Base-by-base conservation (phyloP, 2,888 invertebrate genomes). In the Dryadula phaetusa region DNA sequence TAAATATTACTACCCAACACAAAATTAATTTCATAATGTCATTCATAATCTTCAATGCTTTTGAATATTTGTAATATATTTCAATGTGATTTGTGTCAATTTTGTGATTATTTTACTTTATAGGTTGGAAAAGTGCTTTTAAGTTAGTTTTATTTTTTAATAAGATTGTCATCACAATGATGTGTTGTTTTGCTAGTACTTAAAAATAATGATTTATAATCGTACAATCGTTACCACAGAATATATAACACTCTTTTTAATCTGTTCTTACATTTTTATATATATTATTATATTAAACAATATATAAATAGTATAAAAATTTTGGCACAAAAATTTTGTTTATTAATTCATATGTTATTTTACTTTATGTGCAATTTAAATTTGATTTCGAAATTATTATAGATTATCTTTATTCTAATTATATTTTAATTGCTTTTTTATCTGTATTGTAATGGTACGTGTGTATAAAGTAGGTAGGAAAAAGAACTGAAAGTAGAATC, bases 401-500 rank as follows among this genome's bases (percentile, higher is more conserved):
- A 53, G 20, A 46, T 60, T 54, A 54, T 67, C 28, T 64, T 8
- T 58, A 58, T 47, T 60, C 14, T 16, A n/a, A 60, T 44, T 44
- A 44, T 28, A 28, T 16, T 10, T 14, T n/a, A 46, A 28, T 54
- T 54, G 54, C n/a, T 32, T 60, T n/a, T 60, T 49, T 63, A 28
- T 63, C 49, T 64, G 18, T 64, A 42, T 60, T 60, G 20, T 64
- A 44, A 60, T 20, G 56, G 49, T 61, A 66, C 60, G 76, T 76
- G 73, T 83, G 83, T 83, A 82, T 82, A 82, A 82, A 84, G 73
- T 86, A 85, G 80, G 66, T 86, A 85, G 83, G 82, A 73, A 76
- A 72, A 84, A 84, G 90, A 88, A 89, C 87, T 88, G 90, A 87
- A 81, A 78, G 82, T 80, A 79, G 80, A 82, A 81, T 86, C 79